These are phyloP conservation scores for Lycaena phlaeas DNA, from an alignment of 2,888 invertebrate genomes.

Conservation along the genomic window DNA sequence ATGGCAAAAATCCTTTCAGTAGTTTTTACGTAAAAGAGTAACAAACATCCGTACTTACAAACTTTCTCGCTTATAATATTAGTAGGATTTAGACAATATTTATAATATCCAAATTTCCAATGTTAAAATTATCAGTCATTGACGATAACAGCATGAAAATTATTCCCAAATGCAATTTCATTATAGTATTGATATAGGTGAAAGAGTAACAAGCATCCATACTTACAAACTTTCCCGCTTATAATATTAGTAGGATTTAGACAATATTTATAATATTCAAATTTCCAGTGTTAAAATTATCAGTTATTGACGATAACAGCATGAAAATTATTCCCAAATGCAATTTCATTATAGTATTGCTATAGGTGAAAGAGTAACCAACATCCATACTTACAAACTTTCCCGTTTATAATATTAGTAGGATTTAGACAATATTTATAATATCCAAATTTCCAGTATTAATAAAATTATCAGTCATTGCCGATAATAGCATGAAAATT, in stretches of 20 bases:
- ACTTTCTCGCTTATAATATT: no score
- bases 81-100: background rate
- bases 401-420: no score
- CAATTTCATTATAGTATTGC: slow-evolving; percentile 1
- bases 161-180: slow-evolving; percentile 6
- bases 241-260: no score
- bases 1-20: no score
- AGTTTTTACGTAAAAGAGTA: slow-evolving; percentile 3
- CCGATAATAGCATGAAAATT: slow-evolving; percentile 7
- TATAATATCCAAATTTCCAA: background rate
- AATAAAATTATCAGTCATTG: background rate
- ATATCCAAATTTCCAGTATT: background rate
- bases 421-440: background rate
- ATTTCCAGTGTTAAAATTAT: background rate
- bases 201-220: slow-evolving; percentile 6
- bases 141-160: slow-evolving; percentile 5
- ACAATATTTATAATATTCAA: background rate
- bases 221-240: no score
- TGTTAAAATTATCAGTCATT: background rate
- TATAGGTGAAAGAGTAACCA: slow-evolving; percentile 1
- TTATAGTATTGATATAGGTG: background rate
- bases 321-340: slow-evolving; percentile 6
- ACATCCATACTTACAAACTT: no score
- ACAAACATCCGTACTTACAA: no score
- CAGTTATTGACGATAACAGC: slow-evolving; percentile 1